Evolutionary conservation across 2,113 vertebrate species (phyloP), one percentile per base, ranked within the genome.

Genomic region (Entelurus aequoreus): DNA sequence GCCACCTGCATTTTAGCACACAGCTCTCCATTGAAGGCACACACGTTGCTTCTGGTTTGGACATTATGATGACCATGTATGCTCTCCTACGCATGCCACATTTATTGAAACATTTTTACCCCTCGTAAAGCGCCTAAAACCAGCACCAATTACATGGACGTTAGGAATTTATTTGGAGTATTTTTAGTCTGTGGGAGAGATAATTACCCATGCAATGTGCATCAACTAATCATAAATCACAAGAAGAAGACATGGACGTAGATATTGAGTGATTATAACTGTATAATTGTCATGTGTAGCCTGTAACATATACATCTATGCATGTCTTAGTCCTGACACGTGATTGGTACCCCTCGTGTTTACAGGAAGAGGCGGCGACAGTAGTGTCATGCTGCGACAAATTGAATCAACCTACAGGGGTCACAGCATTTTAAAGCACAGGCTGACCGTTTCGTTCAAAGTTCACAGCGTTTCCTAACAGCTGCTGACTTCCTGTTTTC

Each of bases 401-500:
- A n/a, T 5, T 47, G 7, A 58, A 40, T 63, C 61, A 65, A 54
- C 28, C 10, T 48, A 3, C 55, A 50, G 47, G 42, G 64, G 56
- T 55, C 56, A 63, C 6, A 38, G 10, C 35, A 11, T 44, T 54
- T 7, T 19, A 15, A n/a, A 11, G 50, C 21, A 59, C 37, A 59
- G 60, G 6, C 38, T 52, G 5, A 60, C 51, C 5, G 4, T 16
- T 9, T 50, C 8, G 6, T 16, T 50, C 48, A 8, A 6, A 50
- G 15, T 13, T 35, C 19, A 35, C 19, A 63, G 38, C 8, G 8
- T 19, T 8, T 51, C 50, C 51, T 36, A 54, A 65, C 52, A 16
- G 54, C 64, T 48, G 54, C 65, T 63, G 59, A 62, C 66, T 82
- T 86, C 81, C 81, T 84, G 76, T 86, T 85, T 84, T 79, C 62